phyloP scores from a whole-genome alignment of 2,113 vertebrate genomes.

The Lycaon pictus region DNA sequence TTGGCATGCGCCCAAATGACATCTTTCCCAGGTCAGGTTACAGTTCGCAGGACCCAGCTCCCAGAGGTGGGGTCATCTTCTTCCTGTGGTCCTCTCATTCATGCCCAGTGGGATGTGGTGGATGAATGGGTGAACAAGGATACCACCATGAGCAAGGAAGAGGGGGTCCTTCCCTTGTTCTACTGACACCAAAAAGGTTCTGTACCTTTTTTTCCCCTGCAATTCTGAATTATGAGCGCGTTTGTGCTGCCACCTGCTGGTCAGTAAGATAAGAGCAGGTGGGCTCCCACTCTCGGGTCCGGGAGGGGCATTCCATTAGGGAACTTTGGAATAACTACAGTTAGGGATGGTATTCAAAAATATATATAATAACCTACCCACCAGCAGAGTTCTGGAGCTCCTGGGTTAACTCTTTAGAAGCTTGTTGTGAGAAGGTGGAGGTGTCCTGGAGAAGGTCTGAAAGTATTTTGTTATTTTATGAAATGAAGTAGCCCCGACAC shows the following conservation, averaged over 20 bases:
- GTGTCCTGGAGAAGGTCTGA: neutral
- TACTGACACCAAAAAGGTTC: rapidly evolving
- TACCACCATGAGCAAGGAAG: neutral
- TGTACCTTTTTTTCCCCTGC: rapidly evolving
- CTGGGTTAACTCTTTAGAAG: neutral
- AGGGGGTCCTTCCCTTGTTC: neutral
- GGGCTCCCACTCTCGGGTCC: neutral
- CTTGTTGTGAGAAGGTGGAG: neutral
- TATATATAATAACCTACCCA: neutral
- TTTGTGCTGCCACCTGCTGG: slow-evolving; percentile 77
- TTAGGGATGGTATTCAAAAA: neutral
- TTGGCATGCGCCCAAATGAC: neutral
- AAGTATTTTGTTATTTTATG: neutral
- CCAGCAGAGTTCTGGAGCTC: neutral
- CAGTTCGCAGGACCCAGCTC: neutral
- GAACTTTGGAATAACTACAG: neutral
- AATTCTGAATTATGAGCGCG: neutral
- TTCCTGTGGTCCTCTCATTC: neutral
- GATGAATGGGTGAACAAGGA: neutral
- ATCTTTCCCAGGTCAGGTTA: neutral
- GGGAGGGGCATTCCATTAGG: neutral
- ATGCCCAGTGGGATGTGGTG: neutral
- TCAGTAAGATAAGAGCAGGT: neutral
- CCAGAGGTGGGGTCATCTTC: neutral
- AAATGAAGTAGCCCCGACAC: neutral